A percentile compares a stretch with the other conserved stretches of the same genome.
Evolutionary conservation across 2,888 invertebrate species (phyloP).

Genomic region (Sesia apiformis): DNA sequence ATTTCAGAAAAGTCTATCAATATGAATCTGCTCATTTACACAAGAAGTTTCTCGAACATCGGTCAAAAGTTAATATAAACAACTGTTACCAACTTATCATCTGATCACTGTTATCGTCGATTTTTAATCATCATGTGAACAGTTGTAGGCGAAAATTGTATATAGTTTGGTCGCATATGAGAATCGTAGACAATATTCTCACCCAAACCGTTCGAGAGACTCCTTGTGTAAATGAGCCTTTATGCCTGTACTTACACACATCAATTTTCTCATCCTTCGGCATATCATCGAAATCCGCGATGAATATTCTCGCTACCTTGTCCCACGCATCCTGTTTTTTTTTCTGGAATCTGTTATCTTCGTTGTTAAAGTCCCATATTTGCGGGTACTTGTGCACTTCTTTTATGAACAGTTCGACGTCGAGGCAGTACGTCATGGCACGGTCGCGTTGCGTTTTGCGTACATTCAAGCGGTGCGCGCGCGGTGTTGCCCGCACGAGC

Average conservation of each 20-base stretch:
- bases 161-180: no score
- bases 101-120: no score
- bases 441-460: no score
- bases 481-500: slow-evolving; percentile 9
- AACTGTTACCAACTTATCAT: no score
- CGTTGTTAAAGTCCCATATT: slow-evolving; percentile 42
- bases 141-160: no score
- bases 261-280: slow-evolving; percentile 33
- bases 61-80: no score
- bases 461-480: background rate
- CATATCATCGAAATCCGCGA: slow-evolving; percentile 40
- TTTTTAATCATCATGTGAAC: no score
- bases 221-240: no score
- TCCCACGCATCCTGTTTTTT: slow-evolving; percentile 43
- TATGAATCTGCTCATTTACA: no score
- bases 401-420: slow-evolving; percentile 43
- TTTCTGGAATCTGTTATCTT: slow-evolving; percentile 28
- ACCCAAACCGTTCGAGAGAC: no score
- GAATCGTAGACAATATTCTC: no score
- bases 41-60: background rate
- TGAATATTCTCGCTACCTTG: slow-evolving; percentile 36
- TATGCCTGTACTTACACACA: slow-evolving; percentile 40
- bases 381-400: slow-evolving; percentile 48
- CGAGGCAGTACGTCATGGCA: slow-evolving; percentile 28
- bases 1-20: no score